These are phyloP conservation scores for Drosophila anceps DNA, from an alignment of 2,888 invertebrate species.

Conservation along the genomic window DNA sequence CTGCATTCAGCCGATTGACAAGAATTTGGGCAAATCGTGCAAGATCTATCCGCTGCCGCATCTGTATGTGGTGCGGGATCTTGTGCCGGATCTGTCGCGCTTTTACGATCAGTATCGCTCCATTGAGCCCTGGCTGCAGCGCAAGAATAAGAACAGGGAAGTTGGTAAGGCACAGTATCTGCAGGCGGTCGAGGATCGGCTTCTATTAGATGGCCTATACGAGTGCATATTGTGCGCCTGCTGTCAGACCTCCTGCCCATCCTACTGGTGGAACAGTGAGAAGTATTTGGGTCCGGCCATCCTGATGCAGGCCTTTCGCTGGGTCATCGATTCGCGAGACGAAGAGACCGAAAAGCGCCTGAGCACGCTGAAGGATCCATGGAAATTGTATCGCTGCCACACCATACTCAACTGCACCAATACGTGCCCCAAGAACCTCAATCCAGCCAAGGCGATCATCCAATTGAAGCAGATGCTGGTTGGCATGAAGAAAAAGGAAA, in stretches of 20 bases:
- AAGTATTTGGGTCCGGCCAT: conserved; percentile 99
- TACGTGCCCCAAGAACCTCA: conserved; percentile 97
- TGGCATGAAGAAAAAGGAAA: conserved; percentile 91
- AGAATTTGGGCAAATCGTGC: conserved; percentile 87
- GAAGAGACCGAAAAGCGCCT: conserved; percentile 91
- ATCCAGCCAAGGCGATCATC: conserved; percentile 97
- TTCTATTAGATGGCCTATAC: conserved; percentile 96
- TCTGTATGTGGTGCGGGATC: conserved; percentile 98
- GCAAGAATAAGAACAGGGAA: conserved; percentile 83
- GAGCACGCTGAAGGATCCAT: conserved; percentile 92
- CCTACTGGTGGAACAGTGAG: conserved; percentile 99
- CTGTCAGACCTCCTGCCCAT: conserved; percentile 97
- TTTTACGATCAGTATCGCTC: conserved; percentile 97
- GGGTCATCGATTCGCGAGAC: conserved; percentile 98
- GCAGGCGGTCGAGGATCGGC: conserved; percentile 95
- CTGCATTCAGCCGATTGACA: conserved; percentile 93
- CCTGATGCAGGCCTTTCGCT: conserved; percentile 98
- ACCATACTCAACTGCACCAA: conserved; percentile 98
- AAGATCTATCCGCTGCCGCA: conserved; percentile 98
- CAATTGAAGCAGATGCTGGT: conserved; percentile 96
- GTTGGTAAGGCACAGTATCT: conserved; percentile 91
- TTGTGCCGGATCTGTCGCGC: conserved; percentile 96
- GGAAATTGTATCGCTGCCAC: conserved; percentile 96
- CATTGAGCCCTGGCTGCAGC: conserved; percentile 98
- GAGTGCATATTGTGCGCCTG: conserved; percentile 99